Conservation (phyloP, 2,113 vertebrate genomes). For the Festucalex cinctus region DNA sequence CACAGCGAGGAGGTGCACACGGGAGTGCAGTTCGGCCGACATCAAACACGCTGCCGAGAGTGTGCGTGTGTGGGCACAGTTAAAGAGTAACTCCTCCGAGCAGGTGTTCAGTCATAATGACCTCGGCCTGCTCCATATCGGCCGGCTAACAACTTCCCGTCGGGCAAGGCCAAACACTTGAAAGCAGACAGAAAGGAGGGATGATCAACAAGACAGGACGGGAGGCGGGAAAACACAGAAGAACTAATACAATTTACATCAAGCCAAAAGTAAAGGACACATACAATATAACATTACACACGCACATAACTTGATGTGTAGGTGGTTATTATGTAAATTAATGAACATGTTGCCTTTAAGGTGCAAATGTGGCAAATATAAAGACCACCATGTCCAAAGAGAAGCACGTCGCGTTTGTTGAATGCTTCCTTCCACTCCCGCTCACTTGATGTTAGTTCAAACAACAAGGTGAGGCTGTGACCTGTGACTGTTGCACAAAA, state of each 20-base stretch:
- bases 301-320: too few species aligned
- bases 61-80: slow-evolving; percentile 52
- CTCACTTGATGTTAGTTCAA: slow-evolving; percentile 48
- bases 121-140: slow-evolving; percentile 63
- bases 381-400: not conserved
- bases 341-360: too few species aligned
- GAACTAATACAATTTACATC: too few species aligned
- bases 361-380: too few species aligned
- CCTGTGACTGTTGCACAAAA: slow-evolving; percentile 35
- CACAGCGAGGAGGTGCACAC: slow-evolving; percentile 25
- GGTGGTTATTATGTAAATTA: too few species aligned
- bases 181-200: slow-evolving; percentile 37
- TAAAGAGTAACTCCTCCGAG: slow-evolving; percentile 67
- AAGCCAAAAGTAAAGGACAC: too few species aligned
- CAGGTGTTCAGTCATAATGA: slow-evolving; percentile 70
- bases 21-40: slow-evolving; percentile 42
- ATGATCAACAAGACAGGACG: not conserved
- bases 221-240: not conserved
- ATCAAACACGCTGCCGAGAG: slow-evolving; percentile 52
- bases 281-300: too few species aligned
- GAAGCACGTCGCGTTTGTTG: slow-evolving; percentile 8
- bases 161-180: slow-evolving; percentile 59
- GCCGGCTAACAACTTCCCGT: slow-evolving; percentile 61
- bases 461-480: slow-evolving; percentile 57
- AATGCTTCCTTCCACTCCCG: slow-evolving; percentile 25